A percentile compares a stretch with the other conserved stretches of the same genome.
These are phyloP conservation scores for Ictalurus furcatus DNA, from an alignment of 2,113 vertebrate species.

Conservation along the genomic window DNA sequence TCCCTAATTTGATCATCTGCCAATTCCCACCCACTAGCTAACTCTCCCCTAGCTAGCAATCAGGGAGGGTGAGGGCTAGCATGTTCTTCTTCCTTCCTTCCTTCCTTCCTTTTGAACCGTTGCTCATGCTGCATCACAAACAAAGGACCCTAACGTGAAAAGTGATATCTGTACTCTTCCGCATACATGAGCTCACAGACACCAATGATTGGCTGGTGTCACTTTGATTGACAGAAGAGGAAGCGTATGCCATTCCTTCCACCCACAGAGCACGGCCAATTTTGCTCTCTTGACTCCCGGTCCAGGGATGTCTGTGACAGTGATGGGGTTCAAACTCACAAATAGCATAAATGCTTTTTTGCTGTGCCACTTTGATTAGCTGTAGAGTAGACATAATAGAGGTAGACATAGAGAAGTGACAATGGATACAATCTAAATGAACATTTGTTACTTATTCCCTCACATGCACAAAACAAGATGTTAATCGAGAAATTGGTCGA, in stretches of 20 bases:
- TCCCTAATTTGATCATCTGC: background rate
- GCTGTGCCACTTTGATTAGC: background rate
- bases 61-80: background rate
- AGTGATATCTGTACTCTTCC: background rate
- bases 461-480: background rate
- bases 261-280: background rate
- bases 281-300: background rate
- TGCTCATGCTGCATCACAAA: background rate
- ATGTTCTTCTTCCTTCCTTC: background rate
- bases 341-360: background rate
- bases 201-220: background rate
- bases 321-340: background rate
- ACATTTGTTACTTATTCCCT: background rate
- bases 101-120: background rate
- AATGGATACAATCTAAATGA: background rate
- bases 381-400: background rate
- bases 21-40: background rate
- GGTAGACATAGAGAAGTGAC: slow-evolving; percentile 19
- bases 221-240: background rate
- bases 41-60: background rate
- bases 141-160: background rate
- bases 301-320: background rate
- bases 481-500: slow-evolving; percentile 80
- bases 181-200: background rate
- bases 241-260: background rate